phyloP scores from a whole-genome alignment of 2,113 vertebrate species.

The Microtus oregoni region DNA sequence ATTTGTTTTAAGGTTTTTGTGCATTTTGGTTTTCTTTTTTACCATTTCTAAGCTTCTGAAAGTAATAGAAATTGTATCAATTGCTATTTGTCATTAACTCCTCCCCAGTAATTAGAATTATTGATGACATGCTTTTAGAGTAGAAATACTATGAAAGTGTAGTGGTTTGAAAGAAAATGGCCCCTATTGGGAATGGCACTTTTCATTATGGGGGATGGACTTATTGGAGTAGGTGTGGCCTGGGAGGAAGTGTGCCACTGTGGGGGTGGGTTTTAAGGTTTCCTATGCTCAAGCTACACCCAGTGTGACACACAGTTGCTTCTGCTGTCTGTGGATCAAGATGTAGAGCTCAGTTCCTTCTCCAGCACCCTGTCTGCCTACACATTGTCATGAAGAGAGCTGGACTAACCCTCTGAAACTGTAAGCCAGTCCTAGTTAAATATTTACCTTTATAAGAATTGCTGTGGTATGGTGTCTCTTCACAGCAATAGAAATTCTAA shows the following conservation, averaged over 20 bases:
- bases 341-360: not conserved
- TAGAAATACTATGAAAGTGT: not conserved
- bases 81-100: not conserved
- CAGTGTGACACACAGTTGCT: not conserved
- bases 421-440: not conserved
- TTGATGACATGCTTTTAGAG: not conserved
- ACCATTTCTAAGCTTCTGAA: not conserved
- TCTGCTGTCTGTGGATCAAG: not conserved
- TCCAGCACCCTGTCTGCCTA: not conserved
- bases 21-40: not conserved
- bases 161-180: not conserved
- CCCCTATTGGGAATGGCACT: not conserved
- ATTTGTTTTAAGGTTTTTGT: not conserved
- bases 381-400: not conserved
- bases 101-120: not conserved
- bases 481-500: not conserved
- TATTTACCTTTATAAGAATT: not conserved
- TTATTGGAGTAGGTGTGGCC: not conserved
- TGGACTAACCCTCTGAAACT: not conserved
- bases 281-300: not conserved
- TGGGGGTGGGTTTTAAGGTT: not conserved
- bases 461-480: not conserved
- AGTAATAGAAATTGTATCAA: not conserved
- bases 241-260: not conserved
- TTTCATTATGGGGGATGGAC: not conserved